phyloP scores from a whole-genome alignment of 2,113 vertebrate genomes.

The Pseudorasbora parva region DNA sequence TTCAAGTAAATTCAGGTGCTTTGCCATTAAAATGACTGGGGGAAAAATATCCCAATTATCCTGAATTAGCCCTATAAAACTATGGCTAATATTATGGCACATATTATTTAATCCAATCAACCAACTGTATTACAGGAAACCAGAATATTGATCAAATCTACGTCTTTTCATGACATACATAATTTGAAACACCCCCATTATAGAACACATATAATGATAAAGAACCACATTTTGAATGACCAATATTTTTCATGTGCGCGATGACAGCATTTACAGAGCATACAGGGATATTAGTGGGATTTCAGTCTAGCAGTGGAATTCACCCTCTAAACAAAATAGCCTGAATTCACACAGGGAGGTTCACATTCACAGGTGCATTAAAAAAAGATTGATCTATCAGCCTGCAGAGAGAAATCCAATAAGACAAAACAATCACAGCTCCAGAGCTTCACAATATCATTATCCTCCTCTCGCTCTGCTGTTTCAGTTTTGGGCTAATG shows the following conservation, averaged over 20 bases:
- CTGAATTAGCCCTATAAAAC: too few relatives aligned
- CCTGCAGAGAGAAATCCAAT: background rate
- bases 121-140: too few relatives aligned
- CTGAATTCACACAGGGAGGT: conserved; percentile 5
- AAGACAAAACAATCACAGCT: conserved; percentile 21
- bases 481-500: background rate
- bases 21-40: too few relatives aligned
- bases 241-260: background rate
- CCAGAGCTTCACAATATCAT: conserved; percentile 5
- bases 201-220: too few relatives aligned
- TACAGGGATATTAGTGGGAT: background rate
- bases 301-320: background rate
- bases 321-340: background rate
- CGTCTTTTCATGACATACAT: too few relatives aligned
- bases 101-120: too few relatives aligned
- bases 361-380: conserved; percentile 10
- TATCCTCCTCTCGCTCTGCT: background rate
- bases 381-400: background rate
- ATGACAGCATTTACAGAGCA: background rate
- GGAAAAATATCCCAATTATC: too few relatives aligned
- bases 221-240: background rate
- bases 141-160: too few relatives aligned
- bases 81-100: too few relatives aligned
- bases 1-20: too few relatives aligned
- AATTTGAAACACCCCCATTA: too few relatives aligned